Base-by-base conservation (phyloP, 2,113 vertebrate species). In the Trinectes maculatus region DNA sequence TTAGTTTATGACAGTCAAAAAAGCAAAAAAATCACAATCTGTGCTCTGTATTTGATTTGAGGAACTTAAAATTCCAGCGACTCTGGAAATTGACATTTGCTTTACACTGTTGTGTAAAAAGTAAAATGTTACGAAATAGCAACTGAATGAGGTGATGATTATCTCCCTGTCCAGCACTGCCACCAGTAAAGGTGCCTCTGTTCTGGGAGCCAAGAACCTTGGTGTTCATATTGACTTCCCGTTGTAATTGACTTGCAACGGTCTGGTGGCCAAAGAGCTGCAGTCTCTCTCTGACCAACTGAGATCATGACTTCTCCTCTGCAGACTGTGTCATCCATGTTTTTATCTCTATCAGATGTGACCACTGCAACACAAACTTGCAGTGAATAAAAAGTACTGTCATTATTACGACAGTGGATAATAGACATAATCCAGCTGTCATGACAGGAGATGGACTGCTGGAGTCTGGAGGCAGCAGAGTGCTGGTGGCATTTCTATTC, bases 391-490 rank as follows among this genome's bases (percentile, higher is more conserved):
- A n/a, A 40, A 40, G 34, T 34, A 4, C 56, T 57, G 37, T 49
- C 61, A 57, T 83, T 58, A 61, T 80, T 66, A 51, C 49, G 57
- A 15, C 29, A 22, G 26, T 5, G 6, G 12, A 59, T 25, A 46
- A 61, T 68, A 64, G 47, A 76, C 51, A 82, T 82, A 71, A 80
- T 69, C 47, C 57, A 54, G 47, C 62, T 74, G 77, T 79, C 84
- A 74, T 12, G 16, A 25, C 53, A 55, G 74, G 72, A 68, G 21
- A 54, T 33, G 61, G 64, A 18, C 52, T 79, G 36, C n/a, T 28
- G 34, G 28, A 39, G 26, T 57, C 59, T 61, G 22, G 19, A 49
- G 56, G 74, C 57, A 37, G 29, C 4, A 62, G 76, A 88, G 53
- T 67, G 72, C 82, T 74, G 71, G 42, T 64, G 15, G 5, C 12